Conservation (phyloP, 2,888 invertebrate genomes). For the Lagria hirta region DNA sequence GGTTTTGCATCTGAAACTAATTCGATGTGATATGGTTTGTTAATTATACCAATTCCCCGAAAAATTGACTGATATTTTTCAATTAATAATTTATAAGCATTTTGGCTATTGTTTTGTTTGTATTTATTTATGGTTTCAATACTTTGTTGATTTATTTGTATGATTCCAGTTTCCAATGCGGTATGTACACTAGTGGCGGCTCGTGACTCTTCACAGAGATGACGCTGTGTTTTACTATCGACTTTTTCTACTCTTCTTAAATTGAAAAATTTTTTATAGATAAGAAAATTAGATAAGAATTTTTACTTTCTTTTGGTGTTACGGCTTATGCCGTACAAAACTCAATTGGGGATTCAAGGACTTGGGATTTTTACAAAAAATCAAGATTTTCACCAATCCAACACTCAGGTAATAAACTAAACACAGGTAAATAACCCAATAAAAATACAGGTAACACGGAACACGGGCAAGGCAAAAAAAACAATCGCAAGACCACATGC, state of each 20-base stretch:
- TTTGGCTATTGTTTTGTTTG: not conserved
- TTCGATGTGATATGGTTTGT: constrained; percentile 26
- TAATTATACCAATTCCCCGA: constrained; percentile 22
- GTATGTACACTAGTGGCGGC: too few relatives aligned
- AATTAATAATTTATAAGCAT: constrained; percentile 1
- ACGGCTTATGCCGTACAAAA: too few relatives aligned
- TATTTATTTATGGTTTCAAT: not conserved
- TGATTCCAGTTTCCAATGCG: not conserved
- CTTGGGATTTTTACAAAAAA: too few relatives aligned
- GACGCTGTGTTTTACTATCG: too few relatives aligned
- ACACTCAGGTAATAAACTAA: not conserved
- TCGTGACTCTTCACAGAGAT: too few relatives aligned
- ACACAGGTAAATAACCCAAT: not conserved
- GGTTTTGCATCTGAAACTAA: constrained; percentile 23
- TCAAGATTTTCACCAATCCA: too few relatives aligned
- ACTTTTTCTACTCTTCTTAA: too few relatives aligned
- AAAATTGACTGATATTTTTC: constrained; percentile 16
- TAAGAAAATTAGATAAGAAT: not conserved
- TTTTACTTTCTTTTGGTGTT: not conserved
- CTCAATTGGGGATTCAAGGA: too few relatives aligned
- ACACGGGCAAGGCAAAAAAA: not conserved
- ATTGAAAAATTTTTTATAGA: too few relatives aligned
- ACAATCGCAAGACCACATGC: not conserved
- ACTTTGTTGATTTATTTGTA: not conserved
- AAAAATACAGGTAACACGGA: too few relatives aligned